Percentiles rank a stretch among this genome's conserved stretches.
phyloP scores from a whole-genome alignment of 2,113 vertebrate genomes.

The Melospiza georgiana region DNA sequence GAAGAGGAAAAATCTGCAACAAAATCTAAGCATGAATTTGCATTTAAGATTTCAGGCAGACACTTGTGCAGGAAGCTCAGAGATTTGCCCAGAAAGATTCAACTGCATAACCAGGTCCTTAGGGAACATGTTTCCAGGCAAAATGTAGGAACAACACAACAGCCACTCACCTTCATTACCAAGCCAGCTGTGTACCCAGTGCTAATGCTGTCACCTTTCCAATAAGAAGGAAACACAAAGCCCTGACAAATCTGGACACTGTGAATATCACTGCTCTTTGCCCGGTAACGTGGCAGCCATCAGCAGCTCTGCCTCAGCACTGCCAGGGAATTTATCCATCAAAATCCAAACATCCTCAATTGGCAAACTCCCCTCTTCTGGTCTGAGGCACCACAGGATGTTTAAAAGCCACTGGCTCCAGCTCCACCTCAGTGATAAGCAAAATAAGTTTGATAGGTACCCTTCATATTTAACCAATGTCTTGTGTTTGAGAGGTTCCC shows the following conservation, averaged over 20 bases:
- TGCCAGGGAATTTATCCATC: neutral
- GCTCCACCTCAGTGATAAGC: neutral
- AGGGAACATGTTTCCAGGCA: neutral
- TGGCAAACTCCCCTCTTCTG: neutral
- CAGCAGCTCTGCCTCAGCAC: neutral
- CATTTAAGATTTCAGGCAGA: neutral
- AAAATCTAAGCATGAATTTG: neutral
- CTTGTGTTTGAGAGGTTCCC: too few relatives aligned
- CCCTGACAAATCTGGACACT: neutral
- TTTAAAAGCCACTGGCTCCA: neutral
- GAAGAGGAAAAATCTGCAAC: neutral
- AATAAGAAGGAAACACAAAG: neutral
- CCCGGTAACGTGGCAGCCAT: rapidly evolving
- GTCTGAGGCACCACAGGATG: neutral
- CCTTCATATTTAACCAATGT: neutral
- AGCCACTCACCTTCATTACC: neutral
- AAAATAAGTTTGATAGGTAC: neutral
- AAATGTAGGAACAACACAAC: neutral
- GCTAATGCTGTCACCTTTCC: neutral
- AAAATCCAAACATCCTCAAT: neutral
- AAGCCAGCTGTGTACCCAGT: rapidly evolving
- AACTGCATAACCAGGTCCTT: neutral
- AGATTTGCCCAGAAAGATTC: neutral
- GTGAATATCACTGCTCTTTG: neutral
- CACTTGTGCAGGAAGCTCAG: neutral